phyloP scores from a whole-genome alignment of 2,888 invertebrate species.

The Stegophylla sp. region DNA sequence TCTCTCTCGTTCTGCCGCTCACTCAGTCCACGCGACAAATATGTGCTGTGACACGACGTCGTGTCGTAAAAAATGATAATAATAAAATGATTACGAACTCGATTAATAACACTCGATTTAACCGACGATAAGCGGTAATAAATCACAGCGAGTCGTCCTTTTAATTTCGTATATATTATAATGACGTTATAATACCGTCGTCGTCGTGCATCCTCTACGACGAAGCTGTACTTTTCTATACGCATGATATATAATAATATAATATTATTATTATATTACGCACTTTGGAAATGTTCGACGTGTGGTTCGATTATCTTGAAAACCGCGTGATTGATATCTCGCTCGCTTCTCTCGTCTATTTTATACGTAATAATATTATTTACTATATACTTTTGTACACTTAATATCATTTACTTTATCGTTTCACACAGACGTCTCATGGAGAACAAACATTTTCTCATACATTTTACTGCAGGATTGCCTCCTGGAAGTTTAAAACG shows the following conservation, averaged over 20 bases:
- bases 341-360: too few species aligned
- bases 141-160: slow-evolving; percentile 4
- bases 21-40: too few species aligned
- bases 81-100: neutral
- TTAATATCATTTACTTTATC: too few species aligned
- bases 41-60: neutral
- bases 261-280: neutral
- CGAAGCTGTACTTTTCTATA: neutral
- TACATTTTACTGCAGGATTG: too few species aligned
- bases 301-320: neutral
- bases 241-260: neutral
- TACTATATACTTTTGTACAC: too few species aligned
- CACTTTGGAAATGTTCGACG: neutral
- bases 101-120: slow-evolving; percentile 48
- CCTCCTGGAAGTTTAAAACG: too few species aligned
- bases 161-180: neutral
- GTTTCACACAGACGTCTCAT: too few species aligned
- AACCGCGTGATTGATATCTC: neutral
- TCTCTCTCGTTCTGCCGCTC: neutral
- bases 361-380: too few species aligned
- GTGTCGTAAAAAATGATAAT: neutral
- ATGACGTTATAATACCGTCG: neutral
- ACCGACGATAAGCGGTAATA: slow-evolving; percentile 1
- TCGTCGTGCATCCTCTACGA: too few species aligned
- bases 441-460: too few species aligned